Base-by-base conservation (phyloP, 2,888 invertebrate genomes). In the Rhopalosiphum nymphaeae region DNA sequence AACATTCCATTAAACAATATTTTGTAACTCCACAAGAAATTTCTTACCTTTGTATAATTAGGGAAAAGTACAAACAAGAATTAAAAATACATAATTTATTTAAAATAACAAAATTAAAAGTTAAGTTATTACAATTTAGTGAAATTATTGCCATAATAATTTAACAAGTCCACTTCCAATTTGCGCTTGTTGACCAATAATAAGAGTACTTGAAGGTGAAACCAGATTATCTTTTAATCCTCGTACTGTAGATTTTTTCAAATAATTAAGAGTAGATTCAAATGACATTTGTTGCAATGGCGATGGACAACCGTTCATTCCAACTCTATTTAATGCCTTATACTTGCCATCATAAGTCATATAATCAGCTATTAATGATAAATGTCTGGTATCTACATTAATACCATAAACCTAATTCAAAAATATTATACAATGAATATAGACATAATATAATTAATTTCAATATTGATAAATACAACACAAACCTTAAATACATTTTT, bases 241-340 rank as follows among this genome's bases (percentile, higher is more conserved):
- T 97, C 96, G 95, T 95, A 97, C 95, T 87, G 95, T 95, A 0
- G 98, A 98, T 94, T 97, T 97, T 95, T 97, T 97, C 95, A 99
- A 96, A 96, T 99, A 99, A 95, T 97, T 97, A 95, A 98, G 96
- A 7, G 99, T 98, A 1, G 99, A 98, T 96, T 99, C 99, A 95
- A 99, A 99, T 1, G 98, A 98, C 98, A 99, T 99, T 96, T 99
- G 99, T 96, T 99, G 99, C 42, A 99, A 96, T 0, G 99, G 99
- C 0, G 99, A 99, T 0, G 98, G 97, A n/a, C 98, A 98, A 91
- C 97, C 97, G 95, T 98, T 98, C 97, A 99, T 98, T 21, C 99
- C 98, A 95, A 97, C 97, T 49, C 99, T 97, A 96, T 98, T 99
- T 96, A 99, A 97, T 0, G 99, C 98, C 95, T 98, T 97, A 95